Evolutionary conservation across 2,888 invertebrate species (phyloP).

Genomic region (Cephus pygmeus): DNA sequence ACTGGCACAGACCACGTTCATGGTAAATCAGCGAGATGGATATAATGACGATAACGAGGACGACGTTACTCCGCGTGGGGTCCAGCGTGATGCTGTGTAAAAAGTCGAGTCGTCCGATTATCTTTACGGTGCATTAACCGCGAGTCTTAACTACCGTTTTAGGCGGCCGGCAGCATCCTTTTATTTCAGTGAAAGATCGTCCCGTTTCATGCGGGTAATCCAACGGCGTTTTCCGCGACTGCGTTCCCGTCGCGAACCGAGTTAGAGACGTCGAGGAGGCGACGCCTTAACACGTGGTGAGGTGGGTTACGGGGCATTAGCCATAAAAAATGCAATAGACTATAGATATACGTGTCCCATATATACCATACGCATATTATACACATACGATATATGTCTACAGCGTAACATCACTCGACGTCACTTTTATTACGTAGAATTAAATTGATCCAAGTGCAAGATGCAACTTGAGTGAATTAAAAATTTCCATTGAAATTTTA

Average conservation of each 20-base stretch:
- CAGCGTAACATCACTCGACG: background rate
- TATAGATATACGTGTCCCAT: background rate
- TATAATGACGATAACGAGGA: background rate
- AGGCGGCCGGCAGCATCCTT: background rate
- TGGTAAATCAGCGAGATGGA: background rate
- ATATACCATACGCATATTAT: background rate
- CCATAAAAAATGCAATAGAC: background rate
- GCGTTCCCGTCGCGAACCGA: background rate
- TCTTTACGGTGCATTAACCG: conserved; percentile 8
- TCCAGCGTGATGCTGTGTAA: background rate
- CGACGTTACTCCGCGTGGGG: background rate
- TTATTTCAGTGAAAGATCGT: background rate
- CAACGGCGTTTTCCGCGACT: background rate
- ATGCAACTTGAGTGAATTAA: background rate
- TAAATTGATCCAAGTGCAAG: background rate
- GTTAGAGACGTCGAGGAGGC: background rate
- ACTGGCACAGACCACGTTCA: background rate
- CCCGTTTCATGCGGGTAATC: background rate
- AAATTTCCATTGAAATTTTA: background rate
- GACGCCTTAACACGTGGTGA: too few relatives aligned
- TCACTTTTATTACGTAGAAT: background rate
- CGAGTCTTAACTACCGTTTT: background rate
- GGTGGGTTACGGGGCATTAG: background rate
- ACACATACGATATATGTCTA: background rate
- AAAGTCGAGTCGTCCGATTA: background rate